Evolutionary conservation across 2,113 vertebrate species (phyloP).

Genomic region (Osmerus eperlanus): DNA sequence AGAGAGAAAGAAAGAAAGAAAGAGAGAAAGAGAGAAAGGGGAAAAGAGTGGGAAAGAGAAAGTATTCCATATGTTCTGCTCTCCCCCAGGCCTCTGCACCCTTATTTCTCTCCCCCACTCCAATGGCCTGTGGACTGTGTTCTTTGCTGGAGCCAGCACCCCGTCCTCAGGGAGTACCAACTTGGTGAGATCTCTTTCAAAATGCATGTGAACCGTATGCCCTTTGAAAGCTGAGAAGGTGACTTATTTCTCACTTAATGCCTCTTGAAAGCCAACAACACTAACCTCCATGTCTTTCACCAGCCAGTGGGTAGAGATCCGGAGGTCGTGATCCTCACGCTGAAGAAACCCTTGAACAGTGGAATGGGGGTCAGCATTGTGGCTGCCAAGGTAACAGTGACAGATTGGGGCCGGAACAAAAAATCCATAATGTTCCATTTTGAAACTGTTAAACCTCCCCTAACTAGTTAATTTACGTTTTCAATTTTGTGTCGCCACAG

Average conservation of each 20-base stretch:
- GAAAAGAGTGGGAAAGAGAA: too few species aligned
- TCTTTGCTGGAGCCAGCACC: constrained; percentile 76
- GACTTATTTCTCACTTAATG: not conserved
- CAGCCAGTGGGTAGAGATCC: constrained; percentile 78
- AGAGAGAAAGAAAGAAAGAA: too few species aligned
- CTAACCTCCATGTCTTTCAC: not conserved
- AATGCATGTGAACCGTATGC: not conserved
- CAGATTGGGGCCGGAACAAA: not conserved
- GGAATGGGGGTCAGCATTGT: constrained; percentile 94
- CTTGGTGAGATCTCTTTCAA: constrained; percentile 59
- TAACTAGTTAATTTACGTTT: not conserved
- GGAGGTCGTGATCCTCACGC: constrained; percentile 80
- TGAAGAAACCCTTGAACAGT: constrained; percentile 83
- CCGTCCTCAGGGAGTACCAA: constrained; percentile 68
- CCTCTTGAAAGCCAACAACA: too few species aligned
- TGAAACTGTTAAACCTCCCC: not conserved
- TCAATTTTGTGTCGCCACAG: constrained; percentile 54
- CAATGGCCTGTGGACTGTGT: constrained; percentile 83
- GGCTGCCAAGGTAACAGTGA: constrained; percentile 85
- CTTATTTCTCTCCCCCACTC: constrained; percentile 72
- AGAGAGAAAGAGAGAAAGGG: too few species aligned
- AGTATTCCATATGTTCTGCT: not conserved
- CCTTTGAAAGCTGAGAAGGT: not conserved
- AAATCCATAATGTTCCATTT: not conserved
- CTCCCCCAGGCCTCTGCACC: constrained; percentile 81